Conservation (phyloP, 2,797 vertebrate species). For the Diplodus puntazzo region DNA sequence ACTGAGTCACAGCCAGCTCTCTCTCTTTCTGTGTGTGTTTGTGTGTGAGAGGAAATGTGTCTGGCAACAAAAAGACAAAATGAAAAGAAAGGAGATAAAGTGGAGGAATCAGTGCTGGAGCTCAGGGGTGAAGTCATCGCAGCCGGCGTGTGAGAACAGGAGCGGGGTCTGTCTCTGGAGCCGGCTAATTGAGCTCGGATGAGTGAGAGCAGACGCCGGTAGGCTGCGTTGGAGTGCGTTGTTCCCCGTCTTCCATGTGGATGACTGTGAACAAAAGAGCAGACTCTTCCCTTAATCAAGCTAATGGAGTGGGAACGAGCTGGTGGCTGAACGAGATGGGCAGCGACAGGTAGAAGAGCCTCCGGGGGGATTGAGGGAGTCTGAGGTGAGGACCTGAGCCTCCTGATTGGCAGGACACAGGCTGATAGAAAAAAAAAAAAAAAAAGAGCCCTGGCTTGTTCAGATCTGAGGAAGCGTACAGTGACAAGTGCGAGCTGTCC, state of each 20-base stretch:
- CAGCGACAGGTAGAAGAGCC: conserved; percentile 61
- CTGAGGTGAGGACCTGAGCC: conserved; percentile 45
- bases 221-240: conserved; percentile 43
- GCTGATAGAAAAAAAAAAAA: conserved; percentile 35
- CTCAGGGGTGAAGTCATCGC: conserved; percentile 45
- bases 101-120: background rate
- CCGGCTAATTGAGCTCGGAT: conserved; percentile 63
- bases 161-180: conserved; percentile 43
- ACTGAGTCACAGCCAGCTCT: background rate
- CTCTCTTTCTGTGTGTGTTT: background rate
- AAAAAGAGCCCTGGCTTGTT: conserved; percentile 39
- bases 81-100: conserved; percentile 19
- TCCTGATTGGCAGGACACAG: conserved; percentile 51
- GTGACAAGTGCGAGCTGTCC: conserved; percentile 26
- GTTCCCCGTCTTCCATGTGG: conserved; percentile 68
- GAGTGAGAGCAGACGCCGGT: conserved; percentile 55
- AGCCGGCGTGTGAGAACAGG: conserved; percentile 63
- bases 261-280: conserved; percentile 76
- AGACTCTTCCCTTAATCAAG: conserved; percentile 74
- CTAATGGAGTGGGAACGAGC: conserved; percentile 74
- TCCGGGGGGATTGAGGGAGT: conserved; percentile 64
- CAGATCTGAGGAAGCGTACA: conserved; percentile 20
- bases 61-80: background rate
- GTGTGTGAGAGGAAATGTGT: conserved; percentile 9
- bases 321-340: conserved; percentile 43